Evolutionary conservation across 2,888 invertebrate genomes (phyloP), one percentile per base, ranked within the genome.

Genomic region (Mythimna loreyi): DNA sequence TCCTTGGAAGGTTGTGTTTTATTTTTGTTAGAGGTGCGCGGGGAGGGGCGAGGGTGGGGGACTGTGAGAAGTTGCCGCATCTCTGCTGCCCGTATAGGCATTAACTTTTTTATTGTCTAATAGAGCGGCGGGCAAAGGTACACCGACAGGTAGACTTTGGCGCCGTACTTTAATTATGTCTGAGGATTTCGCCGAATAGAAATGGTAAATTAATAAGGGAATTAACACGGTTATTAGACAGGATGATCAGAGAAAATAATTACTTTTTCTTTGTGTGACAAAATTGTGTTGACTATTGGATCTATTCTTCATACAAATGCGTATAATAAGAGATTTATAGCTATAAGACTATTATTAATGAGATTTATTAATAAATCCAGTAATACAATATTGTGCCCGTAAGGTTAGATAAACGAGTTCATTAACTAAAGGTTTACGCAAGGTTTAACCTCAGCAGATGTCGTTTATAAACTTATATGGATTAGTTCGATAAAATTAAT

Each of bases 1-100:
- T 95, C 95, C 95, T 95, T 95, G 94, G 92, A 94, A 94, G 94
- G 94, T 95, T 95, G 87, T 92, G 91, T 95, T 95, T 93, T 94
- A 92, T 93, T 94, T 93, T 92, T 89, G 86, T 89, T 84, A 72
- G 86, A 74, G 81, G 80, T 62, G 87, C 75, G 85, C 85, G 78
- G 83, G 71, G 87, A 82, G 85, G 85, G 53, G 87, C 81, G 80
- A 80, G 78, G 85, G 88, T 86, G 83, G 80, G 85, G 87, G 88
- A 87, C 93, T 94, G 94, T 94, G 95, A 95, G 95, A 95, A 94
- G 94, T 92, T 91, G 91, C 93, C 91, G 92, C 89, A 83, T 89
- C 91, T 90, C 89, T 84, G 89, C 85, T 89, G 90, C 87, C 89
- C 89, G 90, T 91, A 92, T 90, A 92, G 89, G 92, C 93, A 93